Conservation (phyloP, 2,888 invertebrate species). For the Polydrusus cervinus region DNA sequence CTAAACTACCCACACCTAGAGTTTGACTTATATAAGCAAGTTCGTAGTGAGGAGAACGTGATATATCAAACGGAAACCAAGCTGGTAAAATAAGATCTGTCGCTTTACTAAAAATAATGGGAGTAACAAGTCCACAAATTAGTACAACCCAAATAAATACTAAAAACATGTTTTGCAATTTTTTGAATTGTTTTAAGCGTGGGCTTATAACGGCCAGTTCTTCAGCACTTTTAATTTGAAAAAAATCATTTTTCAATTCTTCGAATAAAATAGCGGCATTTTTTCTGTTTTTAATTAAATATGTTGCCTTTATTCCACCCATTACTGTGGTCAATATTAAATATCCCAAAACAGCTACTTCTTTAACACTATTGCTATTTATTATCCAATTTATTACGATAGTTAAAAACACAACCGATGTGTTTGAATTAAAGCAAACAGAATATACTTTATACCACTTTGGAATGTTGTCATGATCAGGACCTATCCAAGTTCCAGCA, state of each 20-base stretch:
- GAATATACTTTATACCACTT: neutral
- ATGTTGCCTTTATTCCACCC: neutral
- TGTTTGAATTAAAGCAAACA: neutral
- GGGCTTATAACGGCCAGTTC: neutral
- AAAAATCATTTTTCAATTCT: neutral
- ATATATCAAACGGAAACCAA: slow-evolving; percentile 16
- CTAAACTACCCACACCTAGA: neutral
- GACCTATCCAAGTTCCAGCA: slow-evolving; percentile 5
- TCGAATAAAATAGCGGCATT: neutral
- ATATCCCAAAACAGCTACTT: neutral
- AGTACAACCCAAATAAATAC: neutral
- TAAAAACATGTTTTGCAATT: neutral
- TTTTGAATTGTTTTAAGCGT: neutral
- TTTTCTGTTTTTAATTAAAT: neutral
- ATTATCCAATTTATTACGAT: slow-evolving; percentile 3
- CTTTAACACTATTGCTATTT: neutral
- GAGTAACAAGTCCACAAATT: neutral
- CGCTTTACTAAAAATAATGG: slow-evolving; percentile 5
- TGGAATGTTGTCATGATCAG: slow-evolving; percentile 1
- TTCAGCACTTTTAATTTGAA: neutral
- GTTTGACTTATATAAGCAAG: slow-evolving; percentile 1
- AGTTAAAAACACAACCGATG: neutral
- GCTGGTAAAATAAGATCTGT: neutral
- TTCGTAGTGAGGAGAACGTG: neutral
- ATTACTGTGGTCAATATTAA: neutral